Evolutionary conservation across 2,797 vertebrate species (phyloP), one percentile per base, ranked within the genome.

Genomic region (Parotocinclus haroldoi): DNA sequence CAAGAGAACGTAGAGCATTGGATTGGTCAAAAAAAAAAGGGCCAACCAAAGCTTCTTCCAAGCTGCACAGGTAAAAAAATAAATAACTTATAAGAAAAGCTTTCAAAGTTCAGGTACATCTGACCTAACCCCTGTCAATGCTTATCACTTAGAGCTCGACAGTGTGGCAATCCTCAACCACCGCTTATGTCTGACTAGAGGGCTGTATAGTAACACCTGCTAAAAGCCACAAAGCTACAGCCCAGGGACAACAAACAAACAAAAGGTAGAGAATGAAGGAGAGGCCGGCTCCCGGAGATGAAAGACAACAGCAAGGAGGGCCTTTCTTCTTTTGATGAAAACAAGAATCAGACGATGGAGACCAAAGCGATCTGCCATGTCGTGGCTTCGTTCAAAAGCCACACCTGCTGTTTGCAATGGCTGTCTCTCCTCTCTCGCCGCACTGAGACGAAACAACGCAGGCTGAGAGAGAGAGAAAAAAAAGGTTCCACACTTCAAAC

Each of bases 331-430:
- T 77, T 84, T 77, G 80, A 88, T 87, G 83, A 89, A 90, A 90
- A 90, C 87, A 89, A 86, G 86, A 88, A 89, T 89, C 86, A 90
- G 81, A 80, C 85, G 81, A 82, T 84, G 81, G 83, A 80, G 79
- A 80, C 84, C 86, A 89, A 86, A 88, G 85, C 73, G 74, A 58
- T 81, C 79, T 76, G 84, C 82, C 77, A 54, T 79, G 83, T 83
- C 79, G 83, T 79, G 71, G 83, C 68, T 82, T 53, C 73, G 77
- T 87, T 90, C 88, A 89, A 89, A 90, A 89, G 90, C 86, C 83
- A 86, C 90, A 91, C 88, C 90, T 91, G 90, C 85, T 91, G 88
- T 91, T 89, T 90, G 87, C 84, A 84, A 86, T 87, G 71, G 79
- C 83, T 79, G 84, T 88, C 82, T 84, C 69, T 56, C 81, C 79